These are phyloP conservation scores for Holcopasites calliopsidis DNA, from an alignment of 1,140 invertebrate genomes.

Conservation along the genomic window DNA sequence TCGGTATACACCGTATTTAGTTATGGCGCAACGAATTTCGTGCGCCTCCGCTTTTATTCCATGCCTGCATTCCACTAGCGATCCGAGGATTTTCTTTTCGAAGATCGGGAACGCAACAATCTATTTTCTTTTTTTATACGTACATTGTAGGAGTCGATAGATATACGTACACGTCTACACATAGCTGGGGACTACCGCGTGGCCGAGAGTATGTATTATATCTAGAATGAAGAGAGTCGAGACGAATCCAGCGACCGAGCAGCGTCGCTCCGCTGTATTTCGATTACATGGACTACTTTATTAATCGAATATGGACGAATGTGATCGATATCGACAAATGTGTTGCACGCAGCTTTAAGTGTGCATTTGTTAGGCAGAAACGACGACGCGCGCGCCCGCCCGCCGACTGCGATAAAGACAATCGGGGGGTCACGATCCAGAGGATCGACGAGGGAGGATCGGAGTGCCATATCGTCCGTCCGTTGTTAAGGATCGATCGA, in stretches of 20 bases:
- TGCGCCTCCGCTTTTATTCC: background rate
- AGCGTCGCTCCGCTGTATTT: conserved; percentile 31
- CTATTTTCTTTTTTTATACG: too few relatives aligned
- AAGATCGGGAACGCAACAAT: too few relatives aligned
- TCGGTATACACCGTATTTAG: too few relatives aligned
- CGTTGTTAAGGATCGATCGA: conserved; percentile 1
- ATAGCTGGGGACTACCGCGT: too few relatives aligned
- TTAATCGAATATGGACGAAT: conserved; percentile 32
- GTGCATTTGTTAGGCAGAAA: background rate
- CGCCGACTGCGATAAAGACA: background rate
- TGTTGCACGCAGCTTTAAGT: background rate
- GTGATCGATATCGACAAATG: background rate
- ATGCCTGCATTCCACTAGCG: conserved; percentile 34
- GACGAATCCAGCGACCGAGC: conserved; percentile 19
- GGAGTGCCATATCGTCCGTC: conserved; percentile 65
- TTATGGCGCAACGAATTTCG: too few relatives aligned
- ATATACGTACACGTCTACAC: too few relatives aligned
- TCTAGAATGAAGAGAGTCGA: background rate
- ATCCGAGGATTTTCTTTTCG: background rate
- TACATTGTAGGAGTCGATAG: too few relatives aligned
- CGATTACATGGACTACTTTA: conserved; percentile 59
- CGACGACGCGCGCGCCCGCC: background rate
- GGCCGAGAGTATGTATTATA: too few relatives aligned
- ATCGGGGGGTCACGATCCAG: background rate
- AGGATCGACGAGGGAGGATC: conserved; percentile 31